Base-by-base conservation (phyloP, 2,888 invertebrate genomes). In the Cybosia mesomella region DNA sequence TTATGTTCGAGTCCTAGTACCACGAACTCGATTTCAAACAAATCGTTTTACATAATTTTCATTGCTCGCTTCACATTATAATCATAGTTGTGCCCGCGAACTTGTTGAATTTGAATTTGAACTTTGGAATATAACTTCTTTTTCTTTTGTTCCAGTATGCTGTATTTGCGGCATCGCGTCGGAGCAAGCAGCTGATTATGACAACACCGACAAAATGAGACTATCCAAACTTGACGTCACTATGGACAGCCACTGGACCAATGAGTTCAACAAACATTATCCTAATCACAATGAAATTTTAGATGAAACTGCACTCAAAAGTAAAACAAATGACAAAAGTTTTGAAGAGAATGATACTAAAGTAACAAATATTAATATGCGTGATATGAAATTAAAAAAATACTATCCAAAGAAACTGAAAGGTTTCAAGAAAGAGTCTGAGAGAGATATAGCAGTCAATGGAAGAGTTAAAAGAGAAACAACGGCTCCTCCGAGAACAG, bases 111-210 rank as follows among this genome's bases (percentile, higher is more conserved):
- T n/a, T n/a, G n/a, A n/a, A n/a, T n/a, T 13, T 36, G 11, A 13
- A 11, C 18, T 5, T 18, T 55, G 22, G 7, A 11, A 24, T 55
- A 3, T 24, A 54, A 22, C 13, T 22, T 7, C 1, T 32, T 58
- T 18, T 28, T 75, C 65, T 75, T 70, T 90, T 89, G 87, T 94
- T 94, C 0, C 92, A 94, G 94, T 89, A 83, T 91, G 85, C 85
- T 88, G 89, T 70, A 88, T 85, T 74, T 75, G 84, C 83, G 87
- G 89, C 78, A 86, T 84, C 70, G 79, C 87, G 59, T 85, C 85
- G 72, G 86, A 86, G 71, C 83, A 74, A 75, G 71, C 79, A 90
- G 90, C 89, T 91, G 92, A 90, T 92, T 81, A 91, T 89, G 88
- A 88, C 77, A 83, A 49, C 72, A 84, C 24, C 62, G 76, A 68